A percentile compares a stretch with the other conserved stretches of the same genome.
Conservation (phyloP, 2,888 invertebrate species). For the Tryphoninae sp. region DNA sequence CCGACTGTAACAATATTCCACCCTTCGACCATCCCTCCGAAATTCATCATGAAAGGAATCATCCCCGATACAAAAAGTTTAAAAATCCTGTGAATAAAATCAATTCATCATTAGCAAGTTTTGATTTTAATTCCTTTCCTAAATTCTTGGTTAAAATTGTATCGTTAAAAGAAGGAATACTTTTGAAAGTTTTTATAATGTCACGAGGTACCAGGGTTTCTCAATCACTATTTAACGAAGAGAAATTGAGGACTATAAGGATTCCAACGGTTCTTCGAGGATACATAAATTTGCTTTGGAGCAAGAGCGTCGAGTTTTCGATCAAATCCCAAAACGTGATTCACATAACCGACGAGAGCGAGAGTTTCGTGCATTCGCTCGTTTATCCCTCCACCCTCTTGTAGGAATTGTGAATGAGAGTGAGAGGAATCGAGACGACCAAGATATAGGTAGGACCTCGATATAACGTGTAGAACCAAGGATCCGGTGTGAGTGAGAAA, state of each 20-base stretch:
- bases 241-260: conserved; percentile 41
- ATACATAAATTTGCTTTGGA: conserved; percentile 50
- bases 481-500: conserved; percentile 26
- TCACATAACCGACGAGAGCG: conserved; percentile 64
- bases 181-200: conserved; percentile 6
- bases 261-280: conserved; percentile 48
- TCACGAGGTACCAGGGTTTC: neutral
- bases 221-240: conserved; percentile 54
- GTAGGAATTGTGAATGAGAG: conserved; percentile 29
- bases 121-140: neutral
- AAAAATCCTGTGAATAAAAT: too few relatives aligned
- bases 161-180: neutral
- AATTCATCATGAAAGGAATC: neutral
- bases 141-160: neutral
- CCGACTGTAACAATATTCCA: conserved; percentile 1
- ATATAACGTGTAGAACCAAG: conserved; percentile 18
- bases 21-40: neutral
- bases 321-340: conserved; percentile 67
- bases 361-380: conserved; percentile 47
- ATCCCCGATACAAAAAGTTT: too few relatives aligned
- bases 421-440: neutral
- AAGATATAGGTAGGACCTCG: conserved; percentile 14
- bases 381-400: conserved; percentile 58
- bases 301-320: conserved; percentile 61
- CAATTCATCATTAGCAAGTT: neutral